Evolutionary conservation across 1,140 invertebrate genomes (phyloP).

Genomic region (Homarus americanus): DNA sequence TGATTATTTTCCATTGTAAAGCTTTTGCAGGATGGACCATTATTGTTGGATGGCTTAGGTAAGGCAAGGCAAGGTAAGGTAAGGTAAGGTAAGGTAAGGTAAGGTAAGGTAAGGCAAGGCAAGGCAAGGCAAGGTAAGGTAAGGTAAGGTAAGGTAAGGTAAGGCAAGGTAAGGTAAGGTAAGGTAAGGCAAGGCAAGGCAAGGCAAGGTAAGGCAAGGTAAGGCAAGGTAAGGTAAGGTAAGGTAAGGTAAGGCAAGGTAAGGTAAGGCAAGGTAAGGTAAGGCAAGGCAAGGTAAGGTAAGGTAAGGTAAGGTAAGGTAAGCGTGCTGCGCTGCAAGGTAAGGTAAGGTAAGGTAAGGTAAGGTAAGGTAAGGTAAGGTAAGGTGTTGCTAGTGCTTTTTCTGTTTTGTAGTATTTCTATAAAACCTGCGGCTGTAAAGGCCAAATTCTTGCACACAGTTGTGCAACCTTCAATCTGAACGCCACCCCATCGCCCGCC

Average conservation of each 20-base stretch:
- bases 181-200: neutral
- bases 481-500: too few species aligned
- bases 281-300: neutral
- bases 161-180: neutral
- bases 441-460: too few species aligned
- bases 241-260: neutral
- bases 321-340: neutral
- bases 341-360: constrained; percentile 1
- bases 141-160: constrained; percentile 10
- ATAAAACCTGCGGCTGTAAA: too few species aligned
- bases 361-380: neutral
- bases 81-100: constrained; percentile 20
- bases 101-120: neutral
- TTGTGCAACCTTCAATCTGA: too few species aligned
- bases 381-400: neutral
- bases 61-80: constrained; percentile 8
- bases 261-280: constrained; percentile 2
- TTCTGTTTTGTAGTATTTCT: too few species aligned
- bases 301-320: constrained; percentile 12
- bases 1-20: too few species aligned
- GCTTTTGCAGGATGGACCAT: too few species aligned
- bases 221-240: neutral
- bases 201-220: neutral
- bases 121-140: neutral
- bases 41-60: neutral